These are phyloP conservation scores for Anthoscopus minutus DNA, from an alignment of 2,113 vertebrate species.

Conservation along the genomic window DNA sequence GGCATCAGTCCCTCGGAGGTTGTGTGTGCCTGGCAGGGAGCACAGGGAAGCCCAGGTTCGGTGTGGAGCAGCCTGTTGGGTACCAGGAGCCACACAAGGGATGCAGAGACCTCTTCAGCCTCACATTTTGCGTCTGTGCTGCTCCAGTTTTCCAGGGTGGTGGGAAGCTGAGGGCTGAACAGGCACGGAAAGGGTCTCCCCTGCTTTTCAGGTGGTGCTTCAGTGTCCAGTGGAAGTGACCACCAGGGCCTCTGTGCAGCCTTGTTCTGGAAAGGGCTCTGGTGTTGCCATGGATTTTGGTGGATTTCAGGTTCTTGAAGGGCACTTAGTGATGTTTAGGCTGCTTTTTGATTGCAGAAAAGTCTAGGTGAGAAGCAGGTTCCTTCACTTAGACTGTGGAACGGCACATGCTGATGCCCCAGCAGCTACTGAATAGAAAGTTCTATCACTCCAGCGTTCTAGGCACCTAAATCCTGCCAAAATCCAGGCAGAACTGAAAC, in stretches of 20 bases:
- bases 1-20: background rate
- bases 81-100: accelerated
- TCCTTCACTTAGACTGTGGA: accelerated
- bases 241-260: background rate
- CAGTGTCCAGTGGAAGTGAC: background rate
- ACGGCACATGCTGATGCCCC: accelerated
- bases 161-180: background rate
- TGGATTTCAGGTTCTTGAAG: background rate
- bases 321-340: accelerated
- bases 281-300: background rate
- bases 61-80: background rate
- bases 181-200: accelerated
- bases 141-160: background rate
- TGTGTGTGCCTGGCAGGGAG: accelerated
- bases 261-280: background rate
- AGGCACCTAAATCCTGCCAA: background rate
- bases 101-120: accelerated
- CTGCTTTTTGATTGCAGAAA: background rate
- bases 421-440: background rate
- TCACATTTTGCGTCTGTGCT: accelerated
- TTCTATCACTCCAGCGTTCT: background rate
- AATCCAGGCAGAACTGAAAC: background rate
- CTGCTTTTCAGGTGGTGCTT: background rate
- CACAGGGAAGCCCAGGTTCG: background rate
- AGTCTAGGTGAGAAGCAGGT: background rate